Evolutionary conservation across 1,140 invertebrate genomes (phyloP).

Genomic region (Physella acuta): DNA sequence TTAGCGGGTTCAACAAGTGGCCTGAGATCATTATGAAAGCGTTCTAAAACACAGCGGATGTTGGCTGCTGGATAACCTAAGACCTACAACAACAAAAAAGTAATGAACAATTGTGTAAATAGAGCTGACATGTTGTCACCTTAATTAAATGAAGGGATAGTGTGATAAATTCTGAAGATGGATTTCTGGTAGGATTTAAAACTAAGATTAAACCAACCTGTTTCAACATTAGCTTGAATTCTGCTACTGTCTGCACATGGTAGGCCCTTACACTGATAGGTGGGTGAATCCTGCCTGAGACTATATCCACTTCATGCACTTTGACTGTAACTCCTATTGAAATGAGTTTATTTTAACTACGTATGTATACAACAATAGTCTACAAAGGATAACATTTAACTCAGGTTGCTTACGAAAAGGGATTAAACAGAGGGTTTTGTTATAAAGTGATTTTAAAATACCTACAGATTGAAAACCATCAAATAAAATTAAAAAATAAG

Average conservation of each 20-base stretch:
- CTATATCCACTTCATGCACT: slow-evolving; percentile 69
- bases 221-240: slow-evolving; percentile 65
- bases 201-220: slow-evolving; percentile 53
- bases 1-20: slow-evolving; percentile 62
- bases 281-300: slow-evolving; percentile 66
- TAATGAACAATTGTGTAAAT: neutral
- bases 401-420: too few relatives aligned
- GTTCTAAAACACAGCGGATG: slow-evolving; percentile 64
- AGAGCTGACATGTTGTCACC: too few relatives aligned
- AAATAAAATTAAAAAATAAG: too few relatives aligned
- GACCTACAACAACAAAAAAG: slow-evolving; percentile 40
- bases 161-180: neutral
- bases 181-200: neutral
- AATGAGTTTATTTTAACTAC: too few relatives aligned
- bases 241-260: slow-evolving; percentile 65
- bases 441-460: too few relatives aligned
- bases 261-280: slow-evolving; percentile 68
- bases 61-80: slow-evolving; percentile 61
- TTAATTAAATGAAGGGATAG: too few relatives aligned
- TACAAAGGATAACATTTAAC: too few relatives aligned
- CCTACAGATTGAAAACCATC: too few relatives aligned
- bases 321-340: slow-evolving; percentile 66
- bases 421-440: too few relatives aligned
- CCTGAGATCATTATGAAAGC: slow-evolving; percentile 61
- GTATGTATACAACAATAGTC: too few relatives aligned